Percentiles rank a stretch among this genome's conserved stretches.
Conservation (phyloP, 2,888 invertebrate genomes). For the Neoitamus cyanurus region DNA sequence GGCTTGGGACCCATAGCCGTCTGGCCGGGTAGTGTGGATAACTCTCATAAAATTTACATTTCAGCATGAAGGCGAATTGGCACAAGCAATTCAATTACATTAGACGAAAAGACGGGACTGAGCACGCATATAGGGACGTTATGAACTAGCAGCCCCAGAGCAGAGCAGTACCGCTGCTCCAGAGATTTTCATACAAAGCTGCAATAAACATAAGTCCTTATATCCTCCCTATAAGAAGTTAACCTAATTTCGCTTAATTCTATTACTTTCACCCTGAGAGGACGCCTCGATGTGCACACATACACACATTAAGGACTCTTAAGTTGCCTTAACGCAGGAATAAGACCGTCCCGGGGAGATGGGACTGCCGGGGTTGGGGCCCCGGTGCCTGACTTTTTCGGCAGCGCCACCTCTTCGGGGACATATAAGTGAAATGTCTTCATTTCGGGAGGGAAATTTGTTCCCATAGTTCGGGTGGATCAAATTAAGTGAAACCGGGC, state of each 20-base stretch:
- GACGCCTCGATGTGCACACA: constrained; percentile 12
- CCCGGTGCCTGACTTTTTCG: constrained; percentile 3
- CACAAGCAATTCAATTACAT: constrained; percentile 43
- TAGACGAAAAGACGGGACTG: constrained; percentile 21
- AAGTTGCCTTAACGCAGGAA: constrained; percentile 38
- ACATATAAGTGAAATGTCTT: constrained; percentile 43
- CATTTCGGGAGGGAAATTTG: constrained; percentile 36
- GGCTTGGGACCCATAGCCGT: neutral
- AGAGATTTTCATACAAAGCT: constrained; percentile 45
- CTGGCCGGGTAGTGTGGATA: neutral
- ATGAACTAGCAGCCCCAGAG: constrained; percentile 29
- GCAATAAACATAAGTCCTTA: constrained; percentile 49
- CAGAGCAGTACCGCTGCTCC: neutral
- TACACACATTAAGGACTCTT: constrained; percentile 43
- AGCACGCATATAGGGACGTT: constrained; percentile 45
- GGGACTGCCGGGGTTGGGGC: neutral
- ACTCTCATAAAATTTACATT: constrained; percentile 45
- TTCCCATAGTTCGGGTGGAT: constrained; percentile 1
- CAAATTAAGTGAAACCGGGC: constrained; percentile 37
- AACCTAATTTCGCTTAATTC: constrained; percentile 50
- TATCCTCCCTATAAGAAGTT: constrained; percentile 49
- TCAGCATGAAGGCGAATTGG: constrained; percentile 37
- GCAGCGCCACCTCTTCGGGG: neutral
- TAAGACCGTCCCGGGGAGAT: neutral
- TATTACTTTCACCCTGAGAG: constrained; percentile 45